These are phyloP conservation scores for Scaeva pyrastri DNA, from an alignment of 2,888 invertebrate genomes.

Conservation along the genomic window DNA sequence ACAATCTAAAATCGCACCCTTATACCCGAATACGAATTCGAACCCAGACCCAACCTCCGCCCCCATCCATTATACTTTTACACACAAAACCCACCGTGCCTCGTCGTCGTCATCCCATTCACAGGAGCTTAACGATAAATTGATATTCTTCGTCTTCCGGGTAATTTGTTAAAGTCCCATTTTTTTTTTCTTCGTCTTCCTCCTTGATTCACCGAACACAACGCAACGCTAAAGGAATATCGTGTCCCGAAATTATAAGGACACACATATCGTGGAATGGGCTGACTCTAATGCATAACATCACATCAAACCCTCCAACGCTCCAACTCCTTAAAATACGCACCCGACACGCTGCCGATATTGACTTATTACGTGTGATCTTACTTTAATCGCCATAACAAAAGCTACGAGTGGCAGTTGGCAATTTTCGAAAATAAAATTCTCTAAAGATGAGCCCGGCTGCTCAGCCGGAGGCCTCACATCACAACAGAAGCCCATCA, in stretches of 20 bases:
- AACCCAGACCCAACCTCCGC: background rate
- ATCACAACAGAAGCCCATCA: background rate
- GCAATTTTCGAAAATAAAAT: slow-evolving; percentile 63
- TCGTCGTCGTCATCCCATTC: slow-evolving; percentile 22
- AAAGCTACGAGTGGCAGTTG: slow-evolving; percentile 41
- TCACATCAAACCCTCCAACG: background rate
- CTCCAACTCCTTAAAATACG: background rate
- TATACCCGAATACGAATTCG: background rate
- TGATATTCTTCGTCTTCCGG: slow-evolving; percentile 71
- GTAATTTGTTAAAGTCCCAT: slow-evolving; percentile 67
- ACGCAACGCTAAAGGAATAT: background rate
- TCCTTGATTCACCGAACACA: background rate
- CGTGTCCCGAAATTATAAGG: slow-evolving; percentile 22
- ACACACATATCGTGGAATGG: background rate
- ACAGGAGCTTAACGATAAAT: slow-evolving; percentile 65
- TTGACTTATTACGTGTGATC: slow-evolving; percentile 54
- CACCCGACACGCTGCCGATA: background rate
- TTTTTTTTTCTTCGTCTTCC: background rate
- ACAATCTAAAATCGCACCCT: slow-evolving; percentile 27
- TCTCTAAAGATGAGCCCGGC: slow-evolving; percentile 22
- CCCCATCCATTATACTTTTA: no score
- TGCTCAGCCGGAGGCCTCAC: background rate
- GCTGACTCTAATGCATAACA: background rate
- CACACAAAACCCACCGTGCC: no score
- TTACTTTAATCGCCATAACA: slow-evolving; percentile 66